Evolutionary conservation across 2,797 vertebrate genomes (phyloP).

Genomic region (Coendou prehensilis): DNA sequence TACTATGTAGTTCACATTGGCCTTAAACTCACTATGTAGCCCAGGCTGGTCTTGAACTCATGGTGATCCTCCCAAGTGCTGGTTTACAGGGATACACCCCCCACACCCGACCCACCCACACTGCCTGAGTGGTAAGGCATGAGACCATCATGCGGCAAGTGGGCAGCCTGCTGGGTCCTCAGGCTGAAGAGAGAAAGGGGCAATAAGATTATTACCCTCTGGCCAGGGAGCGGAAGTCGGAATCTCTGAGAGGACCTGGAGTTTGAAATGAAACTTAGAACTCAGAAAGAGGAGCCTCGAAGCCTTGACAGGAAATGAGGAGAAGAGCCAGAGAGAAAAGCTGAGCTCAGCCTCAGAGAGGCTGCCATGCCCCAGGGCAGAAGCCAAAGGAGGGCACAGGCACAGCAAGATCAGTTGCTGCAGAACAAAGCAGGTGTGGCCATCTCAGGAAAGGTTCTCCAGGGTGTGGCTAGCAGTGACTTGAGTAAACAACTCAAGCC

Average conservation of each 20-base stretch:
- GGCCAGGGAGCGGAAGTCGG: background rate
- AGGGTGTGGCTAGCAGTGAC: background rate
- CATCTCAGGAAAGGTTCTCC: background rate
- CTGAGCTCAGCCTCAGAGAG: background rate
- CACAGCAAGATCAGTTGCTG: background rate
- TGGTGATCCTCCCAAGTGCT: background rate
- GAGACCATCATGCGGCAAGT: background rate
- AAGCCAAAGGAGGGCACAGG: background rate
- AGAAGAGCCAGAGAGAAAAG: background rate
- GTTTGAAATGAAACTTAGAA: background rate
- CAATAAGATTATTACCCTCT: background rate
- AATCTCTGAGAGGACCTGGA: background rate
- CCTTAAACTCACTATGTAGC: background rate
- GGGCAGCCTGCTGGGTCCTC: rapidly evolving
- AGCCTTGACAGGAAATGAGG: background rate
- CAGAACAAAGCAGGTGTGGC: background rate
- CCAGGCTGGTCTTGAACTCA: background rate
- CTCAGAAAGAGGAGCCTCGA: background rate
- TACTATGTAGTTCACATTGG: background rate
- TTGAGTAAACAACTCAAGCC: background rate
- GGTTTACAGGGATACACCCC: background rate
- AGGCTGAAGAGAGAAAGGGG: rapidly evolving
- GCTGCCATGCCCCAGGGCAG: background rate
- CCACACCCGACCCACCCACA: background rate
- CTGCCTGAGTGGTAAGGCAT: background rate